Evolutionary conservation across 2,797 vertebrate species (phyloP).

Genomic region (Syncerus caffer): DNA sequence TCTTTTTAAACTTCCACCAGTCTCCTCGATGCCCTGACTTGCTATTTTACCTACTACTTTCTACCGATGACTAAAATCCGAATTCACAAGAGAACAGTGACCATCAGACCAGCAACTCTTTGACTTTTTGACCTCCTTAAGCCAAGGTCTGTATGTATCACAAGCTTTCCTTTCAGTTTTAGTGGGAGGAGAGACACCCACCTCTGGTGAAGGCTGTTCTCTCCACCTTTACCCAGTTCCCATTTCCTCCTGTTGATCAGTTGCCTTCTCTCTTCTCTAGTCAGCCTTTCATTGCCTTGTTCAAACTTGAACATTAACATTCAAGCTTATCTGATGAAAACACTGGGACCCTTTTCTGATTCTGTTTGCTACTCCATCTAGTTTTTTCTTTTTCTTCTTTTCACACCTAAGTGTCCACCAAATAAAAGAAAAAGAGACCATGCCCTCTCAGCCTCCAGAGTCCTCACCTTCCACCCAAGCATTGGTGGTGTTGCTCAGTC

Average conservation of each 20-base stretch:
- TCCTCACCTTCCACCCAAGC: background rate
- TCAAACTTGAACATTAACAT: background rate
- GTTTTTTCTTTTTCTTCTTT: background rate
- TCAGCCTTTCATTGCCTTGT: background rate
- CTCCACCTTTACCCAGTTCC: background rate
- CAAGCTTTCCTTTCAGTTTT: background rate
- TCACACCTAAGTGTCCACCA: background rate
- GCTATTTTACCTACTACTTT: background rate
- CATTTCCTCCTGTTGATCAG: background rate
- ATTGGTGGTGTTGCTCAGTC: background rate
- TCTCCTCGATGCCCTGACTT: background rate
- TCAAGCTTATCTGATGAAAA: background rate
- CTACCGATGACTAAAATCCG: background rate
- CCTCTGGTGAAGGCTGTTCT: background rate
- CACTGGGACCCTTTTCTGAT: background rate
- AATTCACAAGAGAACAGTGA: background rate
- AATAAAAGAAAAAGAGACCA: rapidly evolving
- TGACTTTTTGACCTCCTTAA: background rate
- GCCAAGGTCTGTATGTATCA: background rate
- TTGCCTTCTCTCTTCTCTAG: background rate
- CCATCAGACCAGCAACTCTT: background rate
- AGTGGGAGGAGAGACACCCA: background rate
- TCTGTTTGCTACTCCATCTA: background rate
- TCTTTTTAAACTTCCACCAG: background rate
- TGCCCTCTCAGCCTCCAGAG: background rate